Conservation (phyloP, 2,888 invertebrate genomes). For the Drosophila yooni region DNA sequence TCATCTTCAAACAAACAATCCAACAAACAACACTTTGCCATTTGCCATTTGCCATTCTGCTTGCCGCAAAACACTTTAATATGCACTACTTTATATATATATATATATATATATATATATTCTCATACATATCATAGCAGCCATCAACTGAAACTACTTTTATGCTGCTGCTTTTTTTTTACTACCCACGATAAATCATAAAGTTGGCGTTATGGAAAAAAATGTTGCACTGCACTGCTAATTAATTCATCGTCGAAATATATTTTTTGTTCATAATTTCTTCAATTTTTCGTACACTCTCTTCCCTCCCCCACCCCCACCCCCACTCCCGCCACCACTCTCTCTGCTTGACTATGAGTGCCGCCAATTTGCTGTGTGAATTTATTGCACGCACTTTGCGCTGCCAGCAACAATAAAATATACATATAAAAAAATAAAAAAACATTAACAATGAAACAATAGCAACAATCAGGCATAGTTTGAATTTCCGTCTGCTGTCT, state of each 20-base stretch:
- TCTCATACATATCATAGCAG: neutral
- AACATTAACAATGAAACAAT: constrained; percentile 24
- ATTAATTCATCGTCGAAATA: constrained; percentile 69
- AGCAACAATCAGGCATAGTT: constrained; percentile 26
- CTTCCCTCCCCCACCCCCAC: neutral
- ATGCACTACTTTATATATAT: neutral
- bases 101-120: neutral
- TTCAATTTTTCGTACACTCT: constrained; percentile 11
- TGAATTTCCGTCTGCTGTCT: constrained; percentile 9
- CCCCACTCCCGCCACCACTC: too few relatives aligned
- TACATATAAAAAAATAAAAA: constrained; percentile 3
- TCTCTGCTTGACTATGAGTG: neutral
- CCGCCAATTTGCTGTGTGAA: constrained; percentile 47
- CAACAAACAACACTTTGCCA: too few relatives aligned
- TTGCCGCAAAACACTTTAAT: neutral
- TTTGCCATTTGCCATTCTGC: neutral
- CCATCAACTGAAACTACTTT: constrained; percentile 6
- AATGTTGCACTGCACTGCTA: constrained; percentile 56
- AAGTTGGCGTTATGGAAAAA: constrained; percentile 44
- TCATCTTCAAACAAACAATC: neutral
- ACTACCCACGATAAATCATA: constrained; percentile 30
- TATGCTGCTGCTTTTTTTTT: neutral
- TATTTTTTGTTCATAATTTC: constrained; percentile 41
- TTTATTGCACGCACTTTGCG: constrained; percentile 46
- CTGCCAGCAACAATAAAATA: constrained; percentile 39